Base-by-base conservation (phyloP, 2,113 vertebrate species). In the Saccopteryx leptura region DNA sequence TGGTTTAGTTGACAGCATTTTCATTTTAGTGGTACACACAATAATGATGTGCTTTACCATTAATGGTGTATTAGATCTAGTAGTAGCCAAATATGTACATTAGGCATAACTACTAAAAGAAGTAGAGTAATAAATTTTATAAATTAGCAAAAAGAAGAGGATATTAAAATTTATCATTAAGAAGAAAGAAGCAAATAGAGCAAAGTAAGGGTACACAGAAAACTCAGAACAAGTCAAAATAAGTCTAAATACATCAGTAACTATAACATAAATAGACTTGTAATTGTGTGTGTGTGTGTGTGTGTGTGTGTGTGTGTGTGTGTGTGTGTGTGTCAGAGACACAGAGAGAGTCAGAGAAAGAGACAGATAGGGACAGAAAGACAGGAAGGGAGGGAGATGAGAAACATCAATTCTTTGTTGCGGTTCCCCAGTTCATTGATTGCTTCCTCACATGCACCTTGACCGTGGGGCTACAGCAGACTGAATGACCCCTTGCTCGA, bases 31-130 rank as follows among this genome's bases (percentile, higher is more conserved):
- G 46, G 39, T 92, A 69, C 6, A 61, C 31, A 83, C 83, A 31
- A 66, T 61, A 61, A 63, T 69, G 50, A 6, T 91, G 23, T 68
- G 46, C 72, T 60, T 83, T 84, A 63, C 46, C 60, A 26, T 83
- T 60, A 82, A 50, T 92, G 39, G 15, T 65, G 17, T 71, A 11
- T 58, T 84, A 91, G 56, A 91, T 39, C 68, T 92, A 88, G 18
- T 82, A 61, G 17, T 92, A 60, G 33, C 80, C 46, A 81, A 60
- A 18, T 39, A 75, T 66, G n/a, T 72, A 66, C 50, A 60, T 76
- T 95, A 83, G 83, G 24, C 71, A 61, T 91, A 81, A 66, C 33
- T 95, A 52, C 48, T 91, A 79, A 54, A 69, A 69, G 26, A 76
- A 78, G 2, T 83, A 31, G 76, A 80, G 63, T 95, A 39, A 39